A percentile compares a stretch with the other conserved stretches of the same genome.
These are phyloP conservation scores for Diadumene lineata DNA, from an alignment of 92 coral and sea anemone species.

Conservation along the genomic window DNA sequence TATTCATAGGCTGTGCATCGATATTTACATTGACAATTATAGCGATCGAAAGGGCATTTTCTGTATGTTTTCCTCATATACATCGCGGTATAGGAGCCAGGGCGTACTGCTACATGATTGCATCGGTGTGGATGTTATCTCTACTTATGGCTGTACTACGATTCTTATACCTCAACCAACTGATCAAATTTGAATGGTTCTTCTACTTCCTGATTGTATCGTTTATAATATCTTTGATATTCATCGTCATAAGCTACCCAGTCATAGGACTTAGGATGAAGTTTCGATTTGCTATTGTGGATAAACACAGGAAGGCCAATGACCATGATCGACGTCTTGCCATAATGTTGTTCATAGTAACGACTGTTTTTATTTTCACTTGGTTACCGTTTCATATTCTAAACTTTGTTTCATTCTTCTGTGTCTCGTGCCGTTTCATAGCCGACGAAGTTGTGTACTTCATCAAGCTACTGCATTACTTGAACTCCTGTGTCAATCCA, in stretches of 20 bases:
- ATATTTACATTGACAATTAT: conserved; percentile 75
- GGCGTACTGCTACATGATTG: conserved; percentile 60
- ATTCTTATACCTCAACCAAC: conserved; percentile 45
- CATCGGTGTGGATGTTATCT: conserved; percentile 63
- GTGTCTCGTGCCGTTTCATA: conserved; percentile 53
- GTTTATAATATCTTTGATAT: conserved; percentile 59
- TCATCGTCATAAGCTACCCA: conserved; percentile 67
- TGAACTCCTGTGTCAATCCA: conserved; percentile 77
- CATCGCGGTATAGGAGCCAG: conserved; percentile 58
- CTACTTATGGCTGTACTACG: conserved; percentile 57
- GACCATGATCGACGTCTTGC: conserved; percentile 85
- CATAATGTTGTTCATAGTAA: conserved; percentile 64
- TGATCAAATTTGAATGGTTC: conserved; percentile 55
- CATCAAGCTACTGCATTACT: conserved; percentile 70
- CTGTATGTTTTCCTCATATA: conserved; percentile 73
- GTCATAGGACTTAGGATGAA: conserved; percentile 79
- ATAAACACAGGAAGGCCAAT: conserved; percentile 55
- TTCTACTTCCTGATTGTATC: conserved; percentile 67
- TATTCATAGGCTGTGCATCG: conserved; percentile 82
- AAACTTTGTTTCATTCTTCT: conserved; percentile 70
- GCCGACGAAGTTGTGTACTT: conserved; percentile 61
- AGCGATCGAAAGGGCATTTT: conserved; percentile 69
- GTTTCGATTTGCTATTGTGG: conserved; percentile 69
- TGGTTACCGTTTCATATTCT: conserved; percentile 81
- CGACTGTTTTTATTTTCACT: conserved; percentile 66